Evolutionary conservation across 2,888 invertebrate genomes (phyloP).

Genomic region (Cheilosia pagana): DNA sequence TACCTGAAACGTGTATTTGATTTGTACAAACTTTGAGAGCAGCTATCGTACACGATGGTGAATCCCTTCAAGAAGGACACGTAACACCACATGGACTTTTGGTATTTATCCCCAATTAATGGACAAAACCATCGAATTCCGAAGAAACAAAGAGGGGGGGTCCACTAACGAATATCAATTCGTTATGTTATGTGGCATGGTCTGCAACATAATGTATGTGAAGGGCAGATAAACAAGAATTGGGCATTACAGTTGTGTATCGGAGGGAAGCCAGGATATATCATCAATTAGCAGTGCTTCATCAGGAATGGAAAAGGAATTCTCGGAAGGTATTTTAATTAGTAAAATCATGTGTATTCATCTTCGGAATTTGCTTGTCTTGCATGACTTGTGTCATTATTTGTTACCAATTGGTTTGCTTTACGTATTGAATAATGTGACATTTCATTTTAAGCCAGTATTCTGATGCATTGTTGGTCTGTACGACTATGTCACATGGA

Average conservation of each 20-base stretch:
- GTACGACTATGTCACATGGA: no score
- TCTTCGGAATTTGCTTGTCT: no score
- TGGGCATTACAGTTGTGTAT: neutral
- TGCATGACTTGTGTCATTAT: no score
- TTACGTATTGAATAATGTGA: no score
- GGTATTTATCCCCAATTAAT: constrained; percentile 37
- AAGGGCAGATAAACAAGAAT: neutral
- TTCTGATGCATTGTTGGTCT: no score
- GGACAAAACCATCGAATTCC: constrained; percentile 1
- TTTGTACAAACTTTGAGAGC: constrained; percentile 27
- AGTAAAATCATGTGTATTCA: no score
- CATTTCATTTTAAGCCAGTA: no score
- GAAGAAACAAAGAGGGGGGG: constrained; percentile 7
- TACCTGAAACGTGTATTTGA: constrained; percentile 21
- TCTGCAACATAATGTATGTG: neutral
- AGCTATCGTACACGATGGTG: neutral
- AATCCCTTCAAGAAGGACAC: constrained; percentile 26
- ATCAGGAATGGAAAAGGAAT: neutral
- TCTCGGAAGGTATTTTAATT: no score
- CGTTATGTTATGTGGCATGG: constrained; percentile 2
- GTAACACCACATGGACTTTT: constrained; percentile 20
- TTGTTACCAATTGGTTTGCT: no score
- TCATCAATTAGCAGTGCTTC: neutral
- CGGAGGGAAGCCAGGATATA: neutral
- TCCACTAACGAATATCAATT: constrained; percentile 36